Conservation (phyloP, 2,113 vertebrate species). For the Sterrhoptilus dennistouni region DNA sequence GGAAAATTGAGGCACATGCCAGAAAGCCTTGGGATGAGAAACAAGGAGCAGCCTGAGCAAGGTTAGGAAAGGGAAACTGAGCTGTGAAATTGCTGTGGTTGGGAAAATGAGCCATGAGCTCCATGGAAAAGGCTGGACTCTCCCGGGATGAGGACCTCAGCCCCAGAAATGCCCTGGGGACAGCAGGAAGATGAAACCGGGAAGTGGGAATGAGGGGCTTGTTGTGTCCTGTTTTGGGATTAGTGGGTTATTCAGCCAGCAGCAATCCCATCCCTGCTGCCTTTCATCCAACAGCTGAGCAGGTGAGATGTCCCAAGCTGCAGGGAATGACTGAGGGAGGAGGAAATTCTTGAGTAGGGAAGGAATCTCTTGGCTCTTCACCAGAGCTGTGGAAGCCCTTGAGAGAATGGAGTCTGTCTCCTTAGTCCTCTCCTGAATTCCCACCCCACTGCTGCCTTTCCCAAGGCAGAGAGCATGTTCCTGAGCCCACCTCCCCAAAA, state of each 20-base stretch:
- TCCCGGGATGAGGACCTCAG: neutral
- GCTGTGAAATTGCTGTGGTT: neutral
- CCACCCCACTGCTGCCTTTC: neutral
- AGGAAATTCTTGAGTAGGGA: neutral
- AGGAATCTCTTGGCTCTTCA: neutral
- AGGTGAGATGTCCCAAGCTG: neutral
- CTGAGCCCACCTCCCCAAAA: neutral
- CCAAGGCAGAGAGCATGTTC: neutral
- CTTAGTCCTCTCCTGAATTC: neutral
- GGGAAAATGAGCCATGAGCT: neutral
- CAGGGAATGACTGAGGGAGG: neutral
- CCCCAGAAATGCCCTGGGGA: neutral
- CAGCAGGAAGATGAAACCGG: neutral
- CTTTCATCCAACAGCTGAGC: neutral
- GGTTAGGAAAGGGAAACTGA: neutral
- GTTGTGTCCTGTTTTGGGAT: neutral
- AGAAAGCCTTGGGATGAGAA: neutral
- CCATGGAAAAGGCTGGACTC: neutral
- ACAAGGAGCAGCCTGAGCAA: neutral
- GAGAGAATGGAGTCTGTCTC: neutral
- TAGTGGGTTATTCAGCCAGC: neutral
- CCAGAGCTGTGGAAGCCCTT: neutral
- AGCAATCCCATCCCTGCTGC: neutral
- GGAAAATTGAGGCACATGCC: neutral
- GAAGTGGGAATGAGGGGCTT: neutral